phyloP scores from a whole-genome alignment of 23 tunicate species.

The Clavelina lepadiformis region DNA sequence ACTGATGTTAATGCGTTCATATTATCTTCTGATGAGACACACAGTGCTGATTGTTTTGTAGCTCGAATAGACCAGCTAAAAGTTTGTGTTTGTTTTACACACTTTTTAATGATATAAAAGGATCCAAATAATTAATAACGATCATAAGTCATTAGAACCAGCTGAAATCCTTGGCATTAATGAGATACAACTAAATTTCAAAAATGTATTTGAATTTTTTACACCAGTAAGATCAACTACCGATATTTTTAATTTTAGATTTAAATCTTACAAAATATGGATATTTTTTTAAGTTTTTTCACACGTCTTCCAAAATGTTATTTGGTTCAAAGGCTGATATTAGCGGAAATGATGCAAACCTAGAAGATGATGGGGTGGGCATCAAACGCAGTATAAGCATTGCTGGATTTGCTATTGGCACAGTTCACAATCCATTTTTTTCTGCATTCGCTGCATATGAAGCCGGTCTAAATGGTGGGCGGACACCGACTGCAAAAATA shows the following conservation, averaged over 20 bases:
- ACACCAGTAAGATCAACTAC: no score
- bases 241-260: no score
- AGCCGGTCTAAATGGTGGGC: constrained; percentile 24
- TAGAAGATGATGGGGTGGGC: constrained; percentile 20
- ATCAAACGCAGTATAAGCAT: constrained; percentile 35
- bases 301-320: no score
- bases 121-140: no score
- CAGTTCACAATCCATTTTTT: constrained; percentile 78
- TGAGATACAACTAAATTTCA: no score
- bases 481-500: constrained; percentile 22
- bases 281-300: no score
- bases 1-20: constrained; percentile 52
- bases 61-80: constrained; percentile 57
- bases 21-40: constrained; percentile 51
- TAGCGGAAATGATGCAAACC: constrained; percentile 17
- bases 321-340: constrained; percentile 40
- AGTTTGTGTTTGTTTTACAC: constrained; percentile 11
- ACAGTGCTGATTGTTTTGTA: constrained; percentile 65
- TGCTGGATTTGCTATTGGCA: constrained; percentile 54
- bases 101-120: constrained; percentile 2
- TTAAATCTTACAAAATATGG: no score
- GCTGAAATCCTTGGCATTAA: no score
- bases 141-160: no score
- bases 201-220: no score
- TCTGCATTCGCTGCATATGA: constrained; percentile 85